Conservation (phyloP, 1,140 invertebrate species). For the Bombus ignitus region DNA sequence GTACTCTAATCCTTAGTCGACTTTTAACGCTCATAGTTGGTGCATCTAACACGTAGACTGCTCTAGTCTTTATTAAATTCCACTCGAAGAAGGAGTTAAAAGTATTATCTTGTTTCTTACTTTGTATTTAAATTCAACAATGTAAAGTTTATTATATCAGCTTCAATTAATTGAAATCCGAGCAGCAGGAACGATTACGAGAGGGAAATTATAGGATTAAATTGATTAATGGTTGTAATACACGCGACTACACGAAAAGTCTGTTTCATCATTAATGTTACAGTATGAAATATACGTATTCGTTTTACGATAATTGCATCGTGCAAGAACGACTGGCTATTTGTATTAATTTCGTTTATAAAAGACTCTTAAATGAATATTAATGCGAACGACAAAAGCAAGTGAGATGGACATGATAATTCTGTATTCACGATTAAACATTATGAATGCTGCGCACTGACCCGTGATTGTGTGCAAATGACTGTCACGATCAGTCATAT, state of each 20-base stretch:
- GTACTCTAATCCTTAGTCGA: background rate
- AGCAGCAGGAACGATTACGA: background rate
- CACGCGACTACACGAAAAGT: constrained; percentile 2
- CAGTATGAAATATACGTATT: background rate
- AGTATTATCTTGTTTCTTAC: background rate
- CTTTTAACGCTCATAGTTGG: too few relatives aligned
- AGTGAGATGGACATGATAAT: background rate
- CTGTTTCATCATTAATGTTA: background rate
- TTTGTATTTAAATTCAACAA: background rate
- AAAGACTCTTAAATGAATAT: constrained; percentile 1
- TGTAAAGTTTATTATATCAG: background rate
- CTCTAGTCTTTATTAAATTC: background rate
- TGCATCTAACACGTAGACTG: background rate
- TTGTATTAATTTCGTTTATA: background rate
- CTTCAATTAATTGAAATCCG: background rate
- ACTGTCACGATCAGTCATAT: background rate
- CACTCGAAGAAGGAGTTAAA: background rate
- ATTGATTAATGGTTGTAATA: background rate
- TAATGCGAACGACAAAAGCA: background rate
- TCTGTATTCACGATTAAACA: background rate
- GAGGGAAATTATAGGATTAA: background rate
- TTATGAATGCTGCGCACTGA: background rate
- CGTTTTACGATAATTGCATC: constrained; percentile 1
- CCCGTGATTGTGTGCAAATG: background rate
- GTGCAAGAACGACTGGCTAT: background rate